Percentiles rank a stretch among this genome's conserved stretches.
These are phyloP conservation scores for Platalea minor DNA, from an alignment of 2,797 vertebrate species.

Conservation along the genomic window DNA sequence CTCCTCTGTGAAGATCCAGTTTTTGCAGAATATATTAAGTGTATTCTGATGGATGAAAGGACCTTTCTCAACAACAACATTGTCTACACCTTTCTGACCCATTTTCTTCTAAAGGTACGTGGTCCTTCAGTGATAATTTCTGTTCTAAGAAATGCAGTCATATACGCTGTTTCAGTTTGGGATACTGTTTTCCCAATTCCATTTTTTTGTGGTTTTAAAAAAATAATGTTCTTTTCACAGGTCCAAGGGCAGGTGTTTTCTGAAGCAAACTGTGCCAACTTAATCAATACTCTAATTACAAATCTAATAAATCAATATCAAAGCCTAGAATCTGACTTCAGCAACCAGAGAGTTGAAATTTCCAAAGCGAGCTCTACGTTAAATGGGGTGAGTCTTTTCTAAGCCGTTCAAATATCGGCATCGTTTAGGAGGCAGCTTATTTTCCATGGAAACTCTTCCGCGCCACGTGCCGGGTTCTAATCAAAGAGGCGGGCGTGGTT, in stretches of 20 bases:
- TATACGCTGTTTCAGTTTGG: background rate
- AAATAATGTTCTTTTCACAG: slow-evolving; percentile 55
- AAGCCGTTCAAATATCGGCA: rapidly evolving
- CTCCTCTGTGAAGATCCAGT: slow-evolving; percentile 95
- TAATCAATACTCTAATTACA: slow-evolving; percentile 89
- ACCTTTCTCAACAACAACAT: slow-evolving; percentile 93
- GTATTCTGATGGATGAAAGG: slow-evolving; percentile 96
- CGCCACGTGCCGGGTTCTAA: background rate
- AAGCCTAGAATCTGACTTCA: slow-evolving; percentile 89
- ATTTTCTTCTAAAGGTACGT: slow-evolving; percentile 92
- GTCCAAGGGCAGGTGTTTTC: slow-evolving; percentile 95
- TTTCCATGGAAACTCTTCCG: background rate
- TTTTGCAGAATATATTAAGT: slow-evolving; percentile 97
- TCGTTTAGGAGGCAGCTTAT: background rate
- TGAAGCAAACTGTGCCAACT: slow-evolving; percentile 91
- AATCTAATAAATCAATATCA: slow-evolving; percentile 95
- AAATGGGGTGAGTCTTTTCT: slow-evolving; percentile 84
- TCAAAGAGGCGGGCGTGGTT: background rate
- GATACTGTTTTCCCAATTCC: background rate
- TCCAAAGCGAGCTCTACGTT: slow-evolving; percentile 93
- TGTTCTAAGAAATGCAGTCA: background rate
- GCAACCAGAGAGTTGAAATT: slow-evolving; percentile 87
- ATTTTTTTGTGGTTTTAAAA: background rate
- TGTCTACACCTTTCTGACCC: slow-evolving; percentile 93
- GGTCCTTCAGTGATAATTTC: background rate